Conservation (phyloP, 2,888 invertebrate genomes). For the Nematopogon swammerdamellus region DNA sequence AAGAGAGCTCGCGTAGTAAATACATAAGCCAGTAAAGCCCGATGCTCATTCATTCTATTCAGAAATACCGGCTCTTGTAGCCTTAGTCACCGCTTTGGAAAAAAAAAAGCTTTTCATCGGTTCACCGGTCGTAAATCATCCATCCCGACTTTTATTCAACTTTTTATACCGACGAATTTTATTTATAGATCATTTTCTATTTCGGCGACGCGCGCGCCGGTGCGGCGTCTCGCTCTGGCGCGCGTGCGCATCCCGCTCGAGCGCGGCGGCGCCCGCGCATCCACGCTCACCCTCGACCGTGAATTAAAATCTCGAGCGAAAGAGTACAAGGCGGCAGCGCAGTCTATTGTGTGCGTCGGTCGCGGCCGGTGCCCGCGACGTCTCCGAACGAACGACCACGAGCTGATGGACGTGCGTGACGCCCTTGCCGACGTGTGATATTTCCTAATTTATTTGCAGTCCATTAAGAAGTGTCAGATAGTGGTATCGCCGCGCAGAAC, state of each 20-base stretch:
- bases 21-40: no score
- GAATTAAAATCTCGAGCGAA: conserved; percentile 28
- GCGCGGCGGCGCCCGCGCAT: conserved; percentile 14
- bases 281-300: conserved; percentile 22
- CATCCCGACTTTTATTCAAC: conserved; percentile 6
- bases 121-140: conserved; percentile 49
- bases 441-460: not conserved
- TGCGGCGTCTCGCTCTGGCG: conserved; percentile 15
- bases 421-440: not conserved
- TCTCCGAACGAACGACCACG: not conserved
- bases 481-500: conserved; percentile 8
- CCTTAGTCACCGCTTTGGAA: not conserved
- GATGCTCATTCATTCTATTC: no score
- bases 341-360: not conserved
- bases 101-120: conserved; percentile 33
- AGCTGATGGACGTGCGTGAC: not conserved
- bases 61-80: no score
- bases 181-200: conserved; percentile 43
- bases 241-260: no score
- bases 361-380: not conserved
- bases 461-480: conserved; percentile 20
- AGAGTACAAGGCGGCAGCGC: not conserved
- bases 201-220: conserved; percentile 36
- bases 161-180: conserved; percentile 29
- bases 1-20: no score